These are phyloP conservation scores for Labeo catla DNA, from an alignment of 2,113 vertebrate genomes.

Conservation along the genomic window DNA sequence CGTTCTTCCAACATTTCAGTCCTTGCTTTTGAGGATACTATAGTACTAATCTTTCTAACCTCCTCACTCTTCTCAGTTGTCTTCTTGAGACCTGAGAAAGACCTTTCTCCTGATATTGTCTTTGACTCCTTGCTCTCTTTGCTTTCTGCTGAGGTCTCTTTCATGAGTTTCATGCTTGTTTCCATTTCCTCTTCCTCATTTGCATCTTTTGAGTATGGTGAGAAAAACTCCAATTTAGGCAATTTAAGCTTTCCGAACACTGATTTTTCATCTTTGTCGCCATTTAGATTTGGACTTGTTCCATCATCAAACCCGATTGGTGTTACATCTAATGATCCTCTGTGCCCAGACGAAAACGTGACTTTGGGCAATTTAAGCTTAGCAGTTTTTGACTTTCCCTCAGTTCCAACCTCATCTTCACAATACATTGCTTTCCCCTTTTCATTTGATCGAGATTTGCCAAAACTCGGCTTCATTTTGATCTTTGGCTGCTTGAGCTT, in stretches of 20 bases:
- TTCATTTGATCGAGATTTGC: slow-evolving; percentile 66
- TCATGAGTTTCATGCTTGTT: slow-evolving; percentile 58
- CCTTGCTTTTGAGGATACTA: slow-evolving; percentile 74
- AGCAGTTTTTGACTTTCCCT: slow-evolving; percentile 58
- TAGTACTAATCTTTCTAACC: neutral
- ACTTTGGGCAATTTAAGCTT: slow-evolving; percentile 75
- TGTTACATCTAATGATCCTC: slow-evolving; percentile 59
- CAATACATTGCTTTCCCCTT: slow-evolving; percentile 62
- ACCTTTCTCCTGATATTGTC: slow-evolving; percentile 66
- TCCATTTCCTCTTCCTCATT: slow-evolving; percentile 59
- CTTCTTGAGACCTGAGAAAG: slow-evolving; percentile 66
- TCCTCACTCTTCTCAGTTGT: slow-evolving; percentile 58
- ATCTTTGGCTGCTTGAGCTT: slow-evolving; percentile 70
- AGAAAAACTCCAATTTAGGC: slow-evolving; percentile 80
- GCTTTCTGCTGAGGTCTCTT: slow-evolving; percentile 53
- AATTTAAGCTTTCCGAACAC: slow-evolving; percentile 76
- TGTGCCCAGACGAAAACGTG: slow-evolving; percentile 71
- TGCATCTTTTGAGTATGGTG: slow-evolving; percentile 71
- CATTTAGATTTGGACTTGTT: slow-evolving; percentile 58
- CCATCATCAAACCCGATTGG: slow-evolving; percentile 50
- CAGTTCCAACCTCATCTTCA: slow-evolving; percentile 51
- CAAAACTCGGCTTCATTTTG: slow-evolving; percentile 72
- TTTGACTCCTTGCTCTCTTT: slow-evolving; percentile 49
- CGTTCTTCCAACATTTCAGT: slow-evolving; percentile 71
- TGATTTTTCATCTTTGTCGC: slow-evolving; percentile 64